phyloP scores from a whole-genome alignment of 2,888 invertebrate species.

The Coelopa pilipes region DNA sequence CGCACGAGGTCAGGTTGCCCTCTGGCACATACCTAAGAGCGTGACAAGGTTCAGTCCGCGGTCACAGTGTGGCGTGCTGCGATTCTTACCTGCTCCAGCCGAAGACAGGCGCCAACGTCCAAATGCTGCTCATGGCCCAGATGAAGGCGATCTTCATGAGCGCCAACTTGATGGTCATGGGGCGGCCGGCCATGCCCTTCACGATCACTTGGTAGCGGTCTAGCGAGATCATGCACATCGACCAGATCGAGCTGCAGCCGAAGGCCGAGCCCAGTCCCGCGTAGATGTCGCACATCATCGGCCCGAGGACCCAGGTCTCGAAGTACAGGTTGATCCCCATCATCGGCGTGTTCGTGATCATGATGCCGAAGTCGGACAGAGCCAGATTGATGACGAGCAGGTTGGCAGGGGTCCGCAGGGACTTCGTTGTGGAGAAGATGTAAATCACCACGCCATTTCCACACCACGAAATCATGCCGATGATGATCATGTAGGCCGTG shows the following conservation, averaged over 20 bases:
- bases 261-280: conserved; percentile 88
- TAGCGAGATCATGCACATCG: conserved; percentile 91
- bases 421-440: conserved; percentile 66
- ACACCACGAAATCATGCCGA: conserved; percentile 70
- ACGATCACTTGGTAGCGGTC: conserved; percentile 96
- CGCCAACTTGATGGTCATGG: conserved; percentile 84
- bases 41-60: no score
- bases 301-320: conserved; percentile 68
- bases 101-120: conserved; percentile 86
- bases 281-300: conserved; percentile 88
- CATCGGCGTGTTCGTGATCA: conserved; percentile 71
- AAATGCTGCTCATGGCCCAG: conserved; percentile 80
- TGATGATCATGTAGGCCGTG: conserved; percentile 80
- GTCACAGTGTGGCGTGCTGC: background rate
- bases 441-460: conserved; percentile 66
- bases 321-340: conserved; percentile 66
- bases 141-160: conserved; percentile 80
- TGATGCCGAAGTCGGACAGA: conserved; percentile 86
- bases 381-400: conserved; percentile 91
- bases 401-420: conserved; percentile 88
- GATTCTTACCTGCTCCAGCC: conserved; percentile 85
- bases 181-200: conserved; percentile 86
- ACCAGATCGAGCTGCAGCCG: conserved; percentile 92
- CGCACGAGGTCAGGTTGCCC: conserved; percentile 93
- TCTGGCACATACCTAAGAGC: conserved; percentile 86